Evolutionary conservation across 2,888 invertebrate genomes (phyloP).

Genomic region (Thalpophila matura): DNA sequence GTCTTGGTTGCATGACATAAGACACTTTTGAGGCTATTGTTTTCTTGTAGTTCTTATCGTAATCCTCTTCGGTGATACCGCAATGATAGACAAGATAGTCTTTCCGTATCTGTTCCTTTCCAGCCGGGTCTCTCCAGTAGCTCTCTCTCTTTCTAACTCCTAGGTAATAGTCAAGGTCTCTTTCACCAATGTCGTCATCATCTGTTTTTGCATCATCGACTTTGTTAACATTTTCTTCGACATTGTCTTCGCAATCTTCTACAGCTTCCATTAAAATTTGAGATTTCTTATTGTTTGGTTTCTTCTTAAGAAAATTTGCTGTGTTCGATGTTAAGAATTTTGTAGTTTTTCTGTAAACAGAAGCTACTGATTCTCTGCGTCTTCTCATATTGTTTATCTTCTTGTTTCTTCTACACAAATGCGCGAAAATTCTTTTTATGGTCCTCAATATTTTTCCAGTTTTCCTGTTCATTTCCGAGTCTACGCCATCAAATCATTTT

Average conservation of each 20-base stretch:
- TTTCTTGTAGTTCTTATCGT: slow-evolving; percentile 78
- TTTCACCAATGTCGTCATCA: slow-evolving; percentile 78
- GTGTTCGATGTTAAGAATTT: slow-evolving; percentile 84
- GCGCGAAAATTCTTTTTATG: slow-evolving; percentile 66
- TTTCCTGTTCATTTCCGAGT: slow-evolving; percentile 57
- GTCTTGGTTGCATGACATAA: slow-evolving; percentile 72
- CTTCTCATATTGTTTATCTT: slow-evolving; percentile 73
- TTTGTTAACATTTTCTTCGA: slow-evolving; percentile 61
- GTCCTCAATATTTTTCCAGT: slow-evolving; percentile 57
- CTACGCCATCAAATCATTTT: slow-evolving; percentile 59
- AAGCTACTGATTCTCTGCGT: slow-evolving; percentile 84
- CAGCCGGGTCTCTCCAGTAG: slow-evolving; percentile 84
- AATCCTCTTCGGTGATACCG: slow-evolving; percentile 84
- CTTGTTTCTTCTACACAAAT: slow-evolving; percentile 64
- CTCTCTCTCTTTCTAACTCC: slow-evolving; percentile 83
- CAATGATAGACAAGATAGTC: slow-evolving; percentile 86
- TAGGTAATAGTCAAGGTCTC: slow-evolving; percentile 85
- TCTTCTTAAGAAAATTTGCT: slow-evolving; percentile 79
- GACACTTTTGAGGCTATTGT: slow-evolving; percentile 67
- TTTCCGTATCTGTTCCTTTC: slow-evolving; percentile 83
- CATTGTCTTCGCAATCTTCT: slow-evolving; percentile 62
- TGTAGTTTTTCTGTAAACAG: slow-evolving; percentile 85
- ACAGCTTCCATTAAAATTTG: slow-evolving; percentile 71
- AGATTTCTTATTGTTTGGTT: slow-evolving; percentile 78
- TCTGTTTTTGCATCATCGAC: slow-evolving; percentile 61